Base-by-base conservation (phyloP, 2,888 invertebrate genomes). In the Drosophila kokeensis region DNA sequence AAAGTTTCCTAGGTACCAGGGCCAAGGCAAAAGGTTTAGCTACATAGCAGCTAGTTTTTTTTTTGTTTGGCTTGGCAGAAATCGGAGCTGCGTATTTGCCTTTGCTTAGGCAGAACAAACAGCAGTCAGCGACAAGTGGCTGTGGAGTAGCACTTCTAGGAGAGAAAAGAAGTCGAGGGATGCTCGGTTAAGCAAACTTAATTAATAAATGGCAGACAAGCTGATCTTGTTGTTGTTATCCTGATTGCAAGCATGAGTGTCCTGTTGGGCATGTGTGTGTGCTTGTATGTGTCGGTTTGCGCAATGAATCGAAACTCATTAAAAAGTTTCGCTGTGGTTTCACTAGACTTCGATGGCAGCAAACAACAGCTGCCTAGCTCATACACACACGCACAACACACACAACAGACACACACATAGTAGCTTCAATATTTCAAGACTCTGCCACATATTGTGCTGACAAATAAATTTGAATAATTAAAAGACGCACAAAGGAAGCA, bases 221-320 rank as follows among this genome's bases (percentile, higher is more conserved):
- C 53, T 61, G 54, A 52, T 61, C 40, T 52, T 49, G 36, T 54
- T 59, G 57, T 30, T 57, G 55, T 48, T 40, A 30, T 36, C 30
- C 75, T 75, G 70, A 69, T 79, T 88, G 74, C 74, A 80, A 63
- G 74, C 78, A 45, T 69, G 60, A 58, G 53, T 61, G 66, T 78
- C 67, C 73, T 75, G 58, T 38, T 11, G 57, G 15, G 2, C 29
- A 18, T 58, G 15, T 45, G 18, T 49, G 42, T 27, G 18, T 58
- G 62, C n/a, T 50, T 48, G 71, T 72, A 55, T 36, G 50, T 38
- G 58, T 69, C 68, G 62, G 63, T 59, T 69, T 68, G 69, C 75
- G 88, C 78, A 89, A 89, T 90, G 90, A 90, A 89, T 90, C 85
- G 90, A 89, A 90, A 87, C 90, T 87, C 90, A 87, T 87, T 87